Evolutionary conservation across 2,113 vertebrate species (phyloP), one percentile per base, ranked within the genome.

Genomic region (Oncorhynchus clarkii): DNA sequence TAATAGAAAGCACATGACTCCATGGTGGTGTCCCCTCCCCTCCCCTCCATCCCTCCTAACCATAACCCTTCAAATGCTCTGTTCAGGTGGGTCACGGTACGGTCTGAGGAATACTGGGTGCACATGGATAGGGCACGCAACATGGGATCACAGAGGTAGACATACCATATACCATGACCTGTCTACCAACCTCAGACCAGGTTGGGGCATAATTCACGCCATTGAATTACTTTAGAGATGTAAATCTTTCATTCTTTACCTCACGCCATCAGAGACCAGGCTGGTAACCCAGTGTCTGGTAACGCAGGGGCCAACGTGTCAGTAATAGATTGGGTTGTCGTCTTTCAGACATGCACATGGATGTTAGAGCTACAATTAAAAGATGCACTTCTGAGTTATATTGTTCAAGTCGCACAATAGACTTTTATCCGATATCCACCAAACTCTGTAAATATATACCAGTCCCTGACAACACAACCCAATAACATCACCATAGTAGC

Each of bases 1-100:
- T 26, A 59, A 74, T 51, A 60, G 54, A 73, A 66, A 71, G 64
- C 71, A 22, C 34, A 49, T 22, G 67, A 74, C 60, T 69, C 29
- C 27, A 11, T 60, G 39, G 13, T 18, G 20, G 71, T 31, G 65
- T 48, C 51, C 4, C 65, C 9, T 13, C 24, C 3, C 65, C 16
- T 12, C 24, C 6, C 18, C 7, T 27, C 22, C 26, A 12, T 51
- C 27, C 49, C 34, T 3, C 57, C 6, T 26, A 66, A 5, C 14
- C 3, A 60, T 22, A 29, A n/a, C 18, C 14, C 31, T 59, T 68
- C 26, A 22, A n/a, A 68, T 24, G 39, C 71, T 62, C 71, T 8
- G 54, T 26, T 34, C 71, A 5, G 27, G 31, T 72, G 27, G 57
- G 71, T 62, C 71, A 72, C 27, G 54, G 16, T 34, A 54, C 24